Evolutionary conservation across 2,797 vertebrate genomes (phyloP), one percentile per base, ranked within the genome.

Genomic region (Arremon aurantiirostris): DNA sequence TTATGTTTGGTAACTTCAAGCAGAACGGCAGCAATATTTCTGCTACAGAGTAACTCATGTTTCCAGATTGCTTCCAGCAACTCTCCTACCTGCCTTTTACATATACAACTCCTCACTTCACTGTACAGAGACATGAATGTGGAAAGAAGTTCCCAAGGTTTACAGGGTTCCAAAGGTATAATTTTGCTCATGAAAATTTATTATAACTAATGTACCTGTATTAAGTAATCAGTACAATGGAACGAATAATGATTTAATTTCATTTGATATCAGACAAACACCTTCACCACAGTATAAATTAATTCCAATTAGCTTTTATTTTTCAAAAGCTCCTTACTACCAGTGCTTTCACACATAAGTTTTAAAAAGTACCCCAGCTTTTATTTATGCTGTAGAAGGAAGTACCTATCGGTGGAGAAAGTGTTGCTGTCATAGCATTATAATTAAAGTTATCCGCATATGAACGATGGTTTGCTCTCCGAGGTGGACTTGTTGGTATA

Each of bases 351-450:
- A 94, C 88, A 97, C 14, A 86, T 65, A 93, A 69, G 65, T 76
- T 92, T 35, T 81, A 78, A 83, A 90, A 83, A 92, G 37, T 34
- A 20, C 46, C 11, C 23, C 5, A 81, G 66, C 46, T 73, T 92
- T 91, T 86, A 90, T 90, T 88, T 94, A 96, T 53, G 73, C 90
- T 91, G 92, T 78, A 92, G 94, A 96, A 93, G 75, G 90, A 93
- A 95, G 82, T 97, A 98, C 95, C 98, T 88, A 91, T 98, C 89
- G 89, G 96, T 94, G 96, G 97, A 96, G 86, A 96, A 91, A 86
- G 97, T 94, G 50, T 93, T 92, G 32, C 90, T 96, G 85, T 95
- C 96, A 97, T 90, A 95, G 94, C 82, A 97, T 97, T 97, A 97
- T 97, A 97, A 93, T 95, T 97, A 97, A 97, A 93, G 88, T 97